Conservation (phyloP, 2,888 invertebrate genomes). For the Brenthis hecate region DNA sequence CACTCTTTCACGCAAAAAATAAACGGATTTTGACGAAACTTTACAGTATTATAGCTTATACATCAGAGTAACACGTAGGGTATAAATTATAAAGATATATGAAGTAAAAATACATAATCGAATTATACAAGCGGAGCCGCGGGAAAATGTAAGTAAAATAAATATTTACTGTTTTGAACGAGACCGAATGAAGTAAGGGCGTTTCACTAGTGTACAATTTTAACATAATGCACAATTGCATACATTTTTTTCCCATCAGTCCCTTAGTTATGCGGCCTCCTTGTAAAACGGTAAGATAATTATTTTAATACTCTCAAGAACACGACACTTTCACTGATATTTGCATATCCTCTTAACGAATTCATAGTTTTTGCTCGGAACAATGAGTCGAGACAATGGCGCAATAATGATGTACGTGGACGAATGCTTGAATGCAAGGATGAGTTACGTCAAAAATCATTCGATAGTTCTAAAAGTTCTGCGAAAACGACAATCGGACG, state of each 20-base stretch:
- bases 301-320: slow-evolving; percentile 44
- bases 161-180: too few species aligned
- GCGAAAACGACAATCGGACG: neutral
- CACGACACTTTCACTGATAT: slow-evolving; percentile 68
- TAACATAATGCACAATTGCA: too few species aligned
- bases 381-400: slow-evolving; percentile 39
- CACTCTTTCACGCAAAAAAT: too few species aligned
- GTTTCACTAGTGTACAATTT: too few species aligned
- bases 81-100: neutral
- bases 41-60: neutral
- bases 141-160: too few species aligned
- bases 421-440: slow-evolving; percentile 20
- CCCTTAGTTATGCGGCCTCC: slow-evolving; percentile 17
- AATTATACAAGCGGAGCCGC: neutral
- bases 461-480: neutral
- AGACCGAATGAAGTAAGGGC: too few species aligned
- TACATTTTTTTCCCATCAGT: slow-evolving; percentile 6
- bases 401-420: slow-evolving; percentile 33
- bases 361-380: slow-evolving; percentile 38
- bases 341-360: slow-evolving; percentile 53
- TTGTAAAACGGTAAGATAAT: slow-evolving; percentile 37
- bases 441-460: slow-evolving; percentile 10
- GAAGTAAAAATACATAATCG: neutral
- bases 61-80: neutral
- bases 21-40: too few species aligned